These are phyloP conservation scores for Drosophila pruinosa DNA, from an alignment of 1,140 invertebrate genomes.

Conservation along the genomic window DNA sequence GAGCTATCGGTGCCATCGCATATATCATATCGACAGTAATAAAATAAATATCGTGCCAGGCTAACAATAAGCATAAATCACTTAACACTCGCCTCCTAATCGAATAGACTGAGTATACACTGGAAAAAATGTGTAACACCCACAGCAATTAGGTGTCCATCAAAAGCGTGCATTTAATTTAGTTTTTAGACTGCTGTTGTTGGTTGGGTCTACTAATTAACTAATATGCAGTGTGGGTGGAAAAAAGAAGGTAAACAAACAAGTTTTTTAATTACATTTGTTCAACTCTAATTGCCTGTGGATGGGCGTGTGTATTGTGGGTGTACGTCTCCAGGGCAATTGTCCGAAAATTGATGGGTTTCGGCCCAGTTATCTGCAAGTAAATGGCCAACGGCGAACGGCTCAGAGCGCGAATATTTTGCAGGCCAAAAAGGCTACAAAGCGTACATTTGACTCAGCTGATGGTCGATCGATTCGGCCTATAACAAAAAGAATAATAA, in stretches of 20 bases:
- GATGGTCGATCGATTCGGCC: conserved; percentile 23
- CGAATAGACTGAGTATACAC: conserved; percentile 11
- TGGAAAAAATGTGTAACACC: conserved; percentile 12
- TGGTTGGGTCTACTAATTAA: conserved; percentile 50
- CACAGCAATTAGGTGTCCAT: conserved; percentile 30
- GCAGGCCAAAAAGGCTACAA: background rate
- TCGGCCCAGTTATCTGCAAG: conserved; percentile 15
- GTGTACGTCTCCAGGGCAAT: conserved; percentile 32
- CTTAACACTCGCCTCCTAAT: conserved; percentile 53
- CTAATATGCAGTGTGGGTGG: conserved; percentile 29
- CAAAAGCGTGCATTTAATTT: conserved; percentile 3
- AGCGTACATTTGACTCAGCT: conserved; percentile 37
- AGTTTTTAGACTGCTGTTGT: conserved; percentile 7
- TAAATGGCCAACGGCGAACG: background rate
- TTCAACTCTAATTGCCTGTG: conserved; percentile 47
- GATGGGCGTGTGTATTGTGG: conserved; percentile 3
- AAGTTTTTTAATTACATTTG: conserved; percentile 53
- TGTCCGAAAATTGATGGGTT: conserved; percentile 57
- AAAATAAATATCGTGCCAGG: conserved; percentile 46
- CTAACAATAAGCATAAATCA: conserved; percentile 64
- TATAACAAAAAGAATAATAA: background rate
- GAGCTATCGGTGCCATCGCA: conserved; percentile 19
- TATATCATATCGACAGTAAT: conserved; percentile 32
- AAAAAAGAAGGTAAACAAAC: conserved; percentile 25
- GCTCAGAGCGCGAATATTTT: background rate